Evolutionary conservation across 2,113 vertebrate genomes (phyloP).

Genomic region (Salvelinus sp.): DNA sequence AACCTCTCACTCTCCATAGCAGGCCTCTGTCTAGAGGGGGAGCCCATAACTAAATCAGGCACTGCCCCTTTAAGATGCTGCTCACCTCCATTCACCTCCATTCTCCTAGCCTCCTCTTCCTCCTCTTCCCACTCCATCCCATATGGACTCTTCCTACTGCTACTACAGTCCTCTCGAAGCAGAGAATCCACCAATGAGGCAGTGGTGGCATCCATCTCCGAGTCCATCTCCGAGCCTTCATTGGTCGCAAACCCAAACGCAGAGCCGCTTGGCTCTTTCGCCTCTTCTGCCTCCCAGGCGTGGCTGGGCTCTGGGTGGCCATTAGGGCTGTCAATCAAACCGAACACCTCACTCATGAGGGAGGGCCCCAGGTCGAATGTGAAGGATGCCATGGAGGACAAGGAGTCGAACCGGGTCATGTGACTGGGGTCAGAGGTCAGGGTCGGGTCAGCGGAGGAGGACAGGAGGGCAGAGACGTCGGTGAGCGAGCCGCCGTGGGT

Average conservation of each 20-base stretch:
- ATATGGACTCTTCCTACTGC: constrained; percentile 57
- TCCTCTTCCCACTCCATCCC: constrained; percentile 57
- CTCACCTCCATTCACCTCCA: constrained; percentile 35
- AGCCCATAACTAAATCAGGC: constrained; percentile 55
- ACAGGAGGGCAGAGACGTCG: constrained; percentile 52
- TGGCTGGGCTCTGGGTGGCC: constrained; percentile 34
- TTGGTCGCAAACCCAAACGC: constrained; percentile 45
- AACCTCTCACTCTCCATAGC: constrained; percentile 66
- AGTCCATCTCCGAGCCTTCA: constrained; percentile 65
- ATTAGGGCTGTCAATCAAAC: constrained; percentile 82
- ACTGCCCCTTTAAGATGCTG: constrained; percentile 47
- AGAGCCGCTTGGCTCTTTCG: constrained; percentile 32
- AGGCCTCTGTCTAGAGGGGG: constrained; percentile 21
- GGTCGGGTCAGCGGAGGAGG: constrained; percentile 73
- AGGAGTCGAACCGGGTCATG: constrained; percentile 59
- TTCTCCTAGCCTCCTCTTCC: constrained; percentile 21
- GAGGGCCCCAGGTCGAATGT: constrained; percentile 94
- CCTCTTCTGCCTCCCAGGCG: constrained; percentile 51
- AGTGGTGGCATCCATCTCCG: constrained; percentile 63
- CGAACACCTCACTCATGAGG: constrained; percentile 91
- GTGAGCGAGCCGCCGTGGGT: constrained; percentile 66
- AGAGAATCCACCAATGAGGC: constrained; percentile 72
- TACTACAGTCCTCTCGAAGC: constrained; percentile 65
- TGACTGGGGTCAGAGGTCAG: constrained; percentile 64
- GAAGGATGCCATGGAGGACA: constrained; percentile 86